Conservation (phyloP, 2,797 vertebrate species). For the Phrynocephalus vlangalii region DNA sequence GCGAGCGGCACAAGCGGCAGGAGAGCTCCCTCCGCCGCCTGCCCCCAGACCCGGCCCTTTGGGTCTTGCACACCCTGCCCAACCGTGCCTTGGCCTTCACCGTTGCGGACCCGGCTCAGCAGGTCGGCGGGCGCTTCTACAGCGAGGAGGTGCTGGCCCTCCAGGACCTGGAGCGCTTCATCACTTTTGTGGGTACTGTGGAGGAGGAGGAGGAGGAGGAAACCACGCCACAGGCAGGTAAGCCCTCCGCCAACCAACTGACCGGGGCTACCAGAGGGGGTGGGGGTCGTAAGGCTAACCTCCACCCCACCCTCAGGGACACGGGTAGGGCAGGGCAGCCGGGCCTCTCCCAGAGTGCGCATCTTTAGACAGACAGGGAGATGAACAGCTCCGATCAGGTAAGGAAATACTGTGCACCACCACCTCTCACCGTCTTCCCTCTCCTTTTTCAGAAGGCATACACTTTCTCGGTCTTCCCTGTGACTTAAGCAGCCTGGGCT, state of each 20-base stretch:
- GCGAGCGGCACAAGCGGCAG: conserved; percentile 47
- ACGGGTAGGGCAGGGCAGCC: too few species aligned
- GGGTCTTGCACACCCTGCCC: conserved; percentile 72
- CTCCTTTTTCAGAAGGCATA: too few species aligned
- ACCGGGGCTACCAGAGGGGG: too few species aligned
- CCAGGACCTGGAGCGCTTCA: conserved; percentile 65
- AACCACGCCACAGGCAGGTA: not conserved
- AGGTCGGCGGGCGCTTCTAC: conserved; percentile 56
- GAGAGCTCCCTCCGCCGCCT: conserved; percentile 64
- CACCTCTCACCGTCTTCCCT: too few species aligned
- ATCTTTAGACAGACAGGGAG: too few species aligned
- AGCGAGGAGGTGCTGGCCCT: conserved; percentile 67
- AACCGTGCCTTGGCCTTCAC: conserved; percentile 51
- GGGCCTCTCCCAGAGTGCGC: not conserved
- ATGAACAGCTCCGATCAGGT: too few species aligned
- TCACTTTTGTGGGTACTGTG: conserved; percentile 67
- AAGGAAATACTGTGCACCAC: too few species aligned
- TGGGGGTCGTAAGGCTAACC: too few species aligned
- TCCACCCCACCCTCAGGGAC: too few species aligned
- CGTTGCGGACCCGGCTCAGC: conserved; percentile 6
- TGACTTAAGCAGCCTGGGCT: too few species aligned
- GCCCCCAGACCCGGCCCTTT: conserved; percentile 68
- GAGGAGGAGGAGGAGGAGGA: conserved; percentile 40
- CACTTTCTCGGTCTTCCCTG: too few species aligned
- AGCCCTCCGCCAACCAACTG: too few species aligned